Percentiles rank a stretch among this genome's conserved stretches.
These are phyloP conservation scores for Steinernema scapterisci DNA, from an alignment of 2,888 invertebrate species.

Conservation along the genomic window DNA sequence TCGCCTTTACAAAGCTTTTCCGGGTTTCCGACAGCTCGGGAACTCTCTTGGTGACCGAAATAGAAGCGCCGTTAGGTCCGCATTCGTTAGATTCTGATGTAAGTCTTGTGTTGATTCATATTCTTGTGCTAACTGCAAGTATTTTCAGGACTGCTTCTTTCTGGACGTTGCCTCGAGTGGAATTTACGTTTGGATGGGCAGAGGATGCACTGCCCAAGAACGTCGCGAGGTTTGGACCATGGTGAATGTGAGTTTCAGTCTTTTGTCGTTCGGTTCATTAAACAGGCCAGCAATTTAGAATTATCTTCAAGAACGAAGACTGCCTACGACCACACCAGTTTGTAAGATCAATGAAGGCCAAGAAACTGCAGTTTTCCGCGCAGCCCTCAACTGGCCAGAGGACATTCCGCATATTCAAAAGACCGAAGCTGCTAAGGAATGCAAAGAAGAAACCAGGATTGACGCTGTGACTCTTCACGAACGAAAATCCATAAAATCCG, in stretches of 20 bases:
- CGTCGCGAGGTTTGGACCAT: conserved; percentile 38
- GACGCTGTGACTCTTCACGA: conserved; percentile 54
- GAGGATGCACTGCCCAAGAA: conserved; percentile 39
- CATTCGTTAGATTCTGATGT: conserved; percentile 26
- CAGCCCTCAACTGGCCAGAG: conserved; percentile 36
- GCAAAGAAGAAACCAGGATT: neutral
- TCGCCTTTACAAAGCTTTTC: conserved; percentile 19
- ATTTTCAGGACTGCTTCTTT: conserved; percentile 68
- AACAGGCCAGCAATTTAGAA: too few species aligned
- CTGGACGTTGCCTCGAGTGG: conserved; percentile 67
- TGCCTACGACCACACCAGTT: conserved; percentile 35
- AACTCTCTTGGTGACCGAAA: neutral
- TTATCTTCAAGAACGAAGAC: conserved; percentile 31
- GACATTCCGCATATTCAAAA: neutral
- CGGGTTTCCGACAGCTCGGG: conserved; percentile 35
- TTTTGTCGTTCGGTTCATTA: too few species aligned
- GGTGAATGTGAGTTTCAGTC: conserved; percentile 28
- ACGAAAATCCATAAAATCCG: conserved; percentile 71
- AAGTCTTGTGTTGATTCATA: neutral
- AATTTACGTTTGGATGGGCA: conserved; percentile 68
- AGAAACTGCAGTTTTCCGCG: conserved; percentile 39
- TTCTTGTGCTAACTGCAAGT: neutral
- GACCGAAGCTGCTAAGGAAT: neutral
- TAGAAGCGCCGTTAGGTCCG: neutral
- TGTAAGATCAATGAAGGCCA: conserved; percentile 40